Conservation (phyloP, 1,140 invertebrate species). For the Vollenhovia emeryi region DNA sequence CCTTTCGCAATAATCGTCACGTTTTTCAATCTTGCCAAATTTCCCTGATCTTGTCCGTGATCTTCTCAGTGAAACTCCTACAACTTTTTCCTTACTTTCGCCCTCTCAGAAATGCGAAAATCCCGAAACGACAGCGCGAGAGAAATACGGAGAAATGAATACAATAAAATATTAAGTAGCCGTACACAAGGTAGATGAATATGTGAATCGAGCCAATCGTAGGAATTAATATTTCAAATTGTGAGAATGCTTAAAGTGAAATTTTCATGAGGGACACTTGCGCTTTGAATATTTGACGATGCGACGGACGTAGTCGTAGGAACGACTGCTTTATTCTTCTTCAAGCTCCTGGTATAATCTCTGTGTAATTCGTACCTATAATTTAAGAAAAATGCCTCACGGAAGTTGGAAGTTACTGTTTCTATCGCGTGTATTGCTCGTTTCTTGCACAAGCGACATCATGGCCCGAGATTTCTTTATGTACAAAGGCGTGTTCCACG, state of each 20-base stretch:
- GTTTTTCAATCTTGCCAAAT: background rate
- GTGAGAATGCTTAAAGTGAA: conserved; percentile 28
- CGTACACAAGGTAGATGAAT: background rate
- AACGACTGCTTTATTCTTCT: background rate
- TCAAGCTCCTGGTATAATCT: conserved; percentile 14
- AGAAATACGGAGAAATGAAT: background rate
- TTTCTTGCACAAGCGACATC: conserved; percentile 39
- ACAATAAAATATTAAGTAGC: background rate
- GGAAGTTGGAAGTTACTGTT: conserved; percentile 26
- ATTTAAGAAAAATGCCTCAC: conserved; percentile 20
- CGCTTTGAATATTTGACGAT: conserved; percentile 12
- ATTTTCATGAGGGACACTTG: background rate
- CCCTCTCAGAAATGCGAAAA: background rate
- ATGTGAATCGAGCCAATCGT: background rate
- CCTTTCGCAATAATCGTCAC: background rate
- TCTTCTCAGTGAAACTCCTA: conserved; percentile 26
- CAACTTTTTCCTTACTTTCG: background rate
- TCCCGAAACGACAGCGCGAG: background rate
- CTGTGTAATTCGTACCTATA: background rate
- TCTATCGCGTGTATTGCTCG: background rate
- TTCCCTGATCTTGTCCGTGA: no score
- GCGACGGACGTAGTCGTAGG: background rate
- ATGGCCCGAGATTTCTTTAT: conserved; percentile 69
- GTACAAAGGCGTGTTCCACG: conserved; percentile 48
- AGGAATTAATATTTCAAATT: conserved; percentile 27